These are phyloP conservation scores for Marronus borbonicus DNA, from an alignment of 2,888 invertebrate species.

Conservation along the genomic window DNA sequence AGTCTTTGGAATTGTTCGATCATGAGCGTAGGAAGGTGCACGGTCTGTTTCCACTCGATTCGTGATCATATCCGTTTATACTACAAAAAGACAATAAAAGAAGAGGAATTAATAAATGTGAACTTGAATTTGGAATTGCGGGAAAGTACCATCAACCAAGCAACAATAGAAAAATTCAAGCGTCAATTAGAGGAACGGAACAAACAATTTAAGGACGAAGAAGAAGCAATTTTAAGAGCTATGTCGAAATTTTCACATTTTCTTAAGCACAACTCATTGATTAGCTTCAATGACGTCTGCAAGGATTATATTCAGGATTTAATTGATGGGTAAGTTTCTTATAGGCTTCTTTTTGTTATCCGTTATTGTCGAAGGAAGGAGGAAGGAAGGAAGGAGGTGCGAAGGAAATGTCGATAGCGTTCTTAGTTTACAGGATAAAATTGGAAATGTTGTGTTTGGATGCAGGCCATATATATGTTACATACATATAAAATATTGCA, in stretches of 20 bases:
- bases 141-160: not conserved
- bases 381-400: too few species aligned
- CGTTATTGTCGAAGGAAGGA: too few species aligned
- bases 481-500: too few species aligned
- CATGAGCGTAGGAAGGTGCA: not conserved
- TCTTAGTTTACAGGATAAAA: too few species aligned
- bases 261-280: constrained; percentile 35
- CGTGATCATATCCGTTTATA: constrained; percentile 17
- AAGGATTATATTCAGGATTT: constrained; percentile 17
- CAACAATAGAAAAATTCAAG: not conserved
- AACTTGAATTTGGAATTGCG: not conserved
- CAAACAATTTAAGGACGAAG: not conserved
- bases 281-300: constrained; percentile 18
- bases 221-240: constrained; percentile 13
- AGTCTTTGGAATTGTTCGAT: not conserved
- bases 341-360: too few species aligned
- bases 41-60: not conserved
- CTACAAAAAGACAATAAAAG: not conserved
- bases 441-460: too few species aligned
- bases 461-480: too few species aligned
- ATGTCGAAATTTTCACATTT: constrained; percentile 37
- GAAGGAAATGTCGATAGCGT: too few species aligned
- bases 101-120: not conserved
- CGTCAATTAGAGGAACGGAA: not conserved
- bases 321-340: constrained; percentile 27